A percentile compares a stretch with the other conserved stretches of the same genome.
phyloP scores from a whole-genome alignment of 2,888 invertebrate genomes.

The Dryadula phaetusa region DNA sequence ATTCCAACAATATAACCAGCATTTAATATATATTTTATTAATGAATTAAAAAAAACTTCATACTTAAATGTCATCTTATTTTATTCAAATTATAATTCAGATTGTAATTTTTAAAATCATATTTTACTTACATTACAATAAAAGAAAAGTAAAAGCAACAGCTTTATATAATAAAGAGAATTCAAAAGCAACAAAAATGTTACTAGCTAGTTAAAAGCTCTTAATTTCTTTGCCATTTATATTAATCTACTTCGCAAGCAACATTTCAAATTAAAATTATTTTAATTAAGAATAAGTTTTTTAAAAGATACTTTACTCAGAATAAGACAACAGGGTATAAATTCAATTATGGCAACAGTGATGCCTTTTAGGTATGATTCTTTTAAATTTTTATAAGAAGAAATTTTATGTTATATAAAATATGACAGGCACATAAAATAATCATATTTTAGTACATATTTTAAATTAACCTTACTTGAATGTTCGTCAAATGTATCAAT shows the following conservation, averaged over 20 bases:
- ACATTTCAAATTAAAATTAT: constrained; percentile 9
- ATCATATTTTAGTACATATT: too few species aligned
- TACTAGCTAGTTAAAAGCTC: background rate
- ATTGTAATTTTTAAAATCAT: too few species aligned
- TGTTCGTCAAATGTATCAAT: background rate
- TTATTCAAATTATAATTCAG: too few species aligned
- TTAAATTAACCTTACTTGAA: background rate
- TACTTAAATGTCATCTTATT: too few species aligned
- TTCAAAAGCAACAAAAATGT: background rate
- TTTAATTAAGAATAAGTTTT: constrained; percentile 9
- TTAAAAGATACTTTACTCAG: background rate
- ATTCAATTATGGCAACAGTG: background rate
- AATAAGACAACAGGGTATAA: background rate
- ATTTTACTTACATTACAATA: too few species aligned
- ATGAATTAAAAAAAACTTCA: too few species aligned
- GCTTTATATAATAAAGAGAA: background rate
- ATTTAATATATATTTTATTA: background rate
- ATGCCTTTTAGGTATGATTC: background rate
- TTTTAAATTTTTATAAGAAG: background rate
- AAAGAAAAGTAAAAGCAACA: background rate
- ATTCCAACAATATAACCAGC: constrained; percentile 5
- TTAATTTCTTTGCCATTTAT: background rate
- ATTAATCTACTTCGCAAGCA: constrained; percentile 5
- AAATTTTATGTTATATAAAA: background rate
- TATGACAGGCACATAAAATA: too few species aligned